These are phyloP conservation scores for Parus major DNA, from an alignment of 2,113 vertebrate genomes.

Conservation along the genomic window DNA sequence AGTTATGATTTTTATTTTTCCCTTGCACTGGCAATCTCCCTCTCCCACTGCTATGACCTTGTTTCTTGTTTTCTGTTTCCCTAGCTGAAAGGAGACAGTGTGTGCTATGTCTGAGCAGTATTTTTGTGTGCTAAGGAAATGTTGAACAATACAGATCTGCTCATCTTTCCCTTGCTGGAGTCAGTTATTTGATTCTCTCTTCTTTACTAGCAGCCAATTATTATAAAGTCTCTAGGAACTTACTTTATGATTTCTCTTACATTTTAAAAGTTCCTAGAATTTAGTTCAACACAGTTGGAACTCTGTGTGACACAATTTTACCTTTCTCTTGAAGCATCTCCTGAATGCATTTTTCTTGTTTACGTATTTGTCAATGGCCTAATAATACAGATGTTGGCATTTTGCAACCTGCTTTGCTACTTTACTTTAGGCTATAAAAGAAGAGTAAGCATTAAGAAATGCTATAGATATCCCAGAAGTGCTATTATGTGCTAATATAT, in stretches of 20 bases:
- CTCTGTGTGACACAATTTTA: neutral
- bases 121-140: neutral
- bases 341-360: neutral
- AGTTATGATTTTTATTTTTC: neutral
- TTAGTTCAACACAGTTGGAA: neutral
- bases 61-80: neutral
- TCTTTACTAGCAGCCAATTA: neutral
- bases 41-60: neutral
- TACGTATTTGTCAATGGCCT: neutral
- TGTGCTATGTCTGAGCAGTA: neutral
- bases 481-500: neutral
- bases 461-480: neutral
- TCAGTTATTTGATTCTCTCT: neutral
- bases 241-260: neutral
- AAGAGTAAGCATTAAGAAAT: neutral
- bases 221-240: neutral
- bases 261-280: neutral
- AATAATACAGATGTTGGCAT: conserved; percentile 9
- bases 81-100: neutral
- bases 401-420: neutral
- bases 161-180: neutral
- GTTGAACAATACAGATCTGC: neutral
- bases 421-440: neutral
- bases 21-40: neutral
- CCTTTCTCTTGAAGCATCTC: neutral